phyloP scores from a whole-genome alignment of 2,888 invertebrate species.

The Lampropteryx suffumata region DNA sequence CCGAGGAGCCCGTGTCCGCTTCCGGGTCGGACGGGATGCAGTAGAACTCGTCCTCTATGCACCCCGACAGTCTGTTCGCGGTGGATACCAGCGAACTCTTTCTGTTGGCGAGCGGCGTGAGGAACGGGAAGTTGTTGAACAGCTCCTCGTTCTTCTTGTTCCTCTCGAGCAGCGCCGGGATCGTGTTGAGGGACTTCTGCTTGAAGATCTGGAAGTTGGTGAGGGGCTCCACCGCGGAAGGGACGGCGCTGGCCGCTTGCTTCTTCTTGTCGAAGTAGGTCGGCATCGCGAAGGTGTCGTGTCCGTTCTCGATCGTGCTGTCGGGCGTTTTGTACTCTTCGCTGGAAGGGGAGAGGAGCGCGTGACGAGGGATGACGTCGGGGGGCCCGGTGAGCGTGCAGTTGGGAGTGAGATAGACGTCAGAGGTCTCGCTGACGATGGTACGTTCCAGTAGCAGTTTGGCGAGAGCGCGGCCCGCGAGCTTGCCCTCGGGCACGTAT shows the following conservation, averaged over 20 bases:
- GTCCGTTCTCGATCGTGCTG: slow-evolving; percentile 39
- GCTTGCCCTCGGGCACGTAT: slow-evolving; percentile 52
- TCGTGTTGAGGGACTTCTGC: slow-evolving; percentile 76
- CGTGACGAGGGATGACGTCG: slow-evolving; percentile 63
- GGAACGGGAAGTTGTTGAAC: slow-evolving; percentile 81
- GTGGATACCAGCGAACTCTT: slow-evolving; percentile 68
- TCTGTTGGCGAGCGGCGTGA: slow-evolving; percentile 83
- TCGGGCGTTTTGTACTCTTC: slow-evolving; percentile 66
- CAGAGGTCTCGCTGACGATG: slow-evolving; percentile 52
- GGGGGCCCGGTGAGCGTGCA: slow-evolving; percentile 58
- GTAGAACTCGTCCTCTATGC: slow-evolving; percentile 76
- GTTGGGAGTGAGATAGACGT: slow-evolving; percentile 66
- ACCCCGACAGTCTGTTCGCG: slow-evolving; percentile 64
- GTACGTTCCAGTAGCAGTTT: slow-evolving; percentile 60
- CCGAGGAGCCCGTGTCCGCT: slow-evolving; percentile 43
- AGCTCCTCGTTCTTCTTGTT: slow-evolving; percentile 67
- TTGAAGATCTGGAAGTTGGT: slow-evolving; percentile 75
- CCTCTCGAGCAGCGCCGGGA: slow-evolving; percentile 66
- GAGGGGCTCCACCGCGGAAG: slow-evolving; percentile 64
- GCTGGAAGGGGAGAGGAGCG: slow-evolving; percentile 47
- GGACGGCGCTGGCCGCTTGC: slow-evolving; percentile 54
- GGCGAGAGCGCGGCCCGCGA: slow-evolving; percentile 51
- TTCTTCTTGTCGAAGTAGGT: slow-evolving; percentile 75
- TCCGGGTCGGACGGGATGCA: slow-evolving; percentile 66
- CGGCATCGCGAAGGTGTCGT: slow-evolving; percentile 70